Percentiles rank a stretch among this genome's conserved stretches.
Evolutionary conservation across 2,797 vertebrate genomes (phyloP).

Genomic region (Prionace glauca): DNA sequence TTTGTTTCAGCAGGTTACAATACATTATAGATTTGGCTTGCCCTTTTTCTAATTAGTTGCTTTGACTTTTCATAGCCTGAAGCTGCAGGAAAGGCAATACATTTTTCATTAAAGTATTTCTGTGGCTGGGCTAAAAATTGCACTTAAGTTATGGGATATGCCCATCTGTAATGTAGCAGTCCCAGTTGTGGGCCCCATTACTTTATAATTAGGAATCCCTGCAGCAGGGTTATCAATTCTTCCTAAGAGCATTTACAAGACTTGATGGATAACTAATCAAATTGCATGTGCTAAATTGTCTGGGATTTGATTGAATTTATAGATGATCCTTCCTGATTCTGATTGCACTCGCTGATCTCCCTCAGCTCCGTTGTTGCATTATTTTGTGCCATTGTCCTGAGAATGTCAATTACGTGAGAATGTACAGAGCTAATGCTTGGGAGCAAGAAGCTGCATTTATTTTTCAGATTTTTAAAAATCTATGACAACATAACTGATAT

Average conservation of each 20-base stretch:
- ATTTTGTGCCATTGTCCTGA: background rate
- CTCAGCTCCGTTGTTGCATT: background rate
- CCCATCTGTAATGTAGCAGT: background rate
- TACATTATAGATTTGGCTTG: background rate
- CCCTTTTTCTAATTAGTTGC: background rate
- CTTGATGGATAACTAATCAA: background rate
- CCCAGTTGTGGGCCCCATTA: background rate
- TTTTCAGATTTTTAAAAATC: no score
- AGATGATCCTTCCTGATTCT: background rate
- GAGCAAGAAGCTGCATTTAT: background rate
- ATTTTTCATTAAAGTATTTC: background rate
- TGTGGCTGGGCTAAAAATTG: background rate
- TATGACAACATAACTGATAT: background rate
- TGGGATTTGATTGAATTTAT: conserved; percentile 1
- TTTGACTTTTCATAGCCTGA: background rate
- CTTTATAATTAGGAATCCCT: background rate
- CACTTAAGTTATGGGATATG: background rate
- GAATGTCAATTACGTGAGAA: background rate
- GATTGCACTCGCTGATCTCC: background rate
- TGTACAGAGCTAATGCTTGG: background rate
- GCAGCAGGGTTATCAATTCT: background rate
- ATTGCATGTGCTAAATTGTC: background rate
- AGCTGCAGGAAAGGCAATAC: background rate
- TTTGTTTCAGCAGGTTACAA: background rate
- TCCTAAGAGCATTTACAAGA: background rate